Evolutionary conservation across 2,888 invertebrate genomes (phyloP), one percentile per base, ranked within the genome.

Genomic region (Lymantria dispar): DNA sequence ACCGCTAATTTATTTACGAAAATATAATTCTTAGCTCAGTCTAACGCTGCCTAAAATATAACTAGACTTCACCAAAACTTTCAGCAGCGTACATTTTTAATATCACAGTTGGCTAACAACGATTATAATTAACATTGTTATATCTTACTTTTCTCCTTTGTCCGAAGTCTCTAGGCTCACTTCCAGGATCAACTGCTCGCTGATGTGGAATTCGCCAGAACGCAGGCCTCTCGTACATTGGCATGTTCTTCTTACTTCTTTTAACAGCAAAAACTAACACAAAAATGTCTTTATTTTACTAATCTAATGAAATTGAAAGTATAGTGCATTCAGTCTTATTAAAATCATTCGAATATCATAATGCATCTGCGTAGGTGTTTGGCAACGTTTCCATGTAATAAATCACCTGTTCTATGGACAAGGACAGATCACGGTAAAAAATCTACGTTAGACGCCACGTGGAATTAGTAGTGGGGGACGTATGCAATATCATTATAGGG

Each of bases 171-270:
- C 85, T 78, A 43, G 77, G 67, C 53, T 80, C 87, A 51, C 88
- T 83, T 43, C 84, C 92, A 52, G 92, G 92, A 58, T 91, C 90
- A 2, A 58, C 74, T 8, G 55, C 74, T 9, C 91, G 79, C 58
- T 82, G 82, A 60, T 85, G 83, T 8, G 92, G 92, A 41, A 92
- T 83, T 38, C 92, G 87, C 94, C 94, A 94, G 81, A 94, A 94
- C 43, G 94, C 87, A 44, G 94, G 94, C 63, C 94, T 87, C 75
- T 94, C 93, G 80, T 93, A 93, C 74, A 80, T 64, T 66, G 93
- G 92, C 93, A 93, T 93, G 56, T 55, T 70, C 52, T 47, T 1
- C 7, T 44, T 14, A 46, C 55, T 65, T 47, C 43, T 66, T 50
- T 48, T 54, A 59, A 57, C 65, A 53, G 61, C 54, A 56, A 59